Conservation (phyloP, 2,113 vertebrate species). For the Tylochromis polylepis region DNA sequence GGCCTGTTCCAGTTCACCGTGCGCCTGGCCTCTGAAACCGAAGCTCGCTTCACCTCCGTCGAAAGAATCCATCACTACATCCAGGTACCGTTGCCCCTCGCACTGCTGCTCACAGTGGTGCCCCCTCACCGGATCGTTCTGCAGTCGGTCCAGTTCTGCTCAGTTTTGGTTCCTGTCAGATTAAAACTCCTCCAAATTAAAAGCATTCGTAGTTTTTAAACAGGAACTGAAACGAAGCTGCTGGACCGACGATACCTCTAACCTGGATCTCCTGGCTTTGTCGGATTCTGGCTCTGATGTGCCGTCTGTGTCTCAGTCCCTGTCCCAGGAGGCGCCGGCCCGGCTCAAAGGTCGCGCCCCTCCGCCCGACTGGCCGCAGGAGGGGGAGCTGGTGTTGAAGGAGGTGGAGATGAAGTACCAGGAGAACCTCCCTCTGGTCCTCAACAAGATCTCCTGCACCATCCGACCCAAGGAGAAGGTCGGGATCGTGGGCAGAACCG, state of each 20-base stretch:
- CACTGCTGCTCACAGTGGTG: too few species aligned
- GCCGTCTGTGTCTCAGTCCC: conserved; percentile 68
- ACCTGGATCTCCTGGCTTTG: not conserved
- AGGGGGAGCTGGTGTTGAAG: conserved; percentile 86
- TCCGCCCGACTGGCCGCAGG: conserved; percentile 84
- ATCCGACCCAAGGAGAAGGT: conserved; percentile 90
- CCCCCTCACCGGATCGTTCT: not conserved
- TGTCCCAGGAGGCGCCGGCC: conserved; percentile 89
- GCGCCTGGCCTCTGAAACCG: conserved; percentile 88
- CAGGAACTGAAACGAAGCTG: fast-evolving
- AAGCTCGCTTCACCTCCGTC: conserved; percentile 92
- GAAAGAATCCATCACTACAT: conserved; percentile 91
- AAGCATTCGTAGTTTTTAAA: not conserved
- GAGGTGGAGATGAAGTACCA: conserved; percentile 88
- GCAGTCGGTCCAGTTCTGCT: not conserved
- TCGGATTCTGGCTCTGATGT: not conserved
- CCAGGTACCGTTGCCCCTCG: conserved; percentile 70
- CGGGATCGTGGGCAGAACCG: conserved; percentile 89
- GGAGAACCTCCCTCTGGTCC: conserved; percentile 86
- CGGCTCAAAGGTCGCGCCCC: conserved; percentile 85
- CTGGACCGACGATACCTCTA: fast-evolving
- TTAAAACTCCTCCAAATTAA: not conserved
- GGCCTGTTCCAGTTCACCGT: conserved; percentile 95
- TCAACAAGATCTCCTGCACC: conserved; percentile 88
- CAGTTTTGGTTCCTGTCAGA: not conserved